Percentiles rank a stretch among this genome's conserved stretches.
These are phyloP conservation scores for Diceros bicornis DNA, from an alignment of 2,797 vertebrate genomes.

Conservation along the genomic window DNA sequence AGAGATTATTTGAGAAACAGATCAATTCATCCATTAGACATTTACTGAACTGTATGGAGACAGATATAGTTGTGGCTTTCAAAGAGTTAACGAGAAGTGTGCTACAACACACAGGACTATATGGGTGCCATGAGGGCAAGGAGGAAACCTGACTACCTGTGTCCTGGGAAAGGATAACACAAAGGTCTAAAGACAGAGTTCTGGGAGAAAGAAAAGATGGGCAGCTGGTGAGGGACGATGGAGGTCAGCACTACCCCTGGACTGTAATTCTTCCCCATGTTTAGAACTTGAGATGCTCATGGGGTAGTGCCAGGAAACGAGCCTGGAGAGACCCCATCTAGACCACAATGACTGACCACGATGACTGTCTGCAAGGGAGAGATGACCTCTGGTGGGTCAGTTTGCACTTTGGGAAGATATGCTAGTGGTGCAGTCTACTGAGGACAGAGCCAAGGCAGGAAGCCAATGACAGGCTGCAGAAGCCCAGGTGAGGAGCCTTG, in stretches of 20 bases:
- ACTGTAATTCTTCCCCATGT: not conserved
- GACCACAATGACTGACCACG: not conserved
- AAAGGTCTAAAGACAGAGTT: not conserved
- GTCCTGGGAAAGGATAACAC: not conserved
- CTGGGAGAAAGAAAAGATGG: not conserved
- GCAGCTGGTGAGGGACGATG: not conserved
- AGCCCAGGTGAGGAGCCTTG: not conserved
- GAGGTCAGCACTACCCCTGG: accelerated
- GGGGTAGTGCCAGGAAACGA: not conserved
- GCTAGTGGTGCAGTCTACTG: not conserved
- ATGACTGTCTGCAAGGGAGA: not conserved
- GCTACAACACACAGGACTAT: not conserved
- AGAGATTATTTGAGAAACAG: not conserved
- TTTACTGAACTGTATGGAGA: not conserved
- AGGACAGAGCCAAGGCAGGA: not conserved
- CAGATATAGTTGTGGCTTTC: not conserved
- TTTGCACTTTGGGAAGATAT: not conserved
- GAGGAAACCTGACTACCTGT: not conserved
- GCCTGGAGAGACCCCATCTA: too few relatives aligned
- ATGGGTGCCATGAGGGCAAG: not conserved
- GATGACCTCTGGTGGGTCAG: not conserved
- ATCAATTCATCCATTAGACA: too few relatives aligned
- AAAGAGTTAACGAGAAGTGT: too few relatives aligned
- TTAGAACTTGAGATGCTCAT: not conserved
- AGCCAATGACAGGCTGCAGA: not conserved